Conservation (phyloP, 2,888 invertebrate genomes). For the Diabrotica balteata region DNA sequence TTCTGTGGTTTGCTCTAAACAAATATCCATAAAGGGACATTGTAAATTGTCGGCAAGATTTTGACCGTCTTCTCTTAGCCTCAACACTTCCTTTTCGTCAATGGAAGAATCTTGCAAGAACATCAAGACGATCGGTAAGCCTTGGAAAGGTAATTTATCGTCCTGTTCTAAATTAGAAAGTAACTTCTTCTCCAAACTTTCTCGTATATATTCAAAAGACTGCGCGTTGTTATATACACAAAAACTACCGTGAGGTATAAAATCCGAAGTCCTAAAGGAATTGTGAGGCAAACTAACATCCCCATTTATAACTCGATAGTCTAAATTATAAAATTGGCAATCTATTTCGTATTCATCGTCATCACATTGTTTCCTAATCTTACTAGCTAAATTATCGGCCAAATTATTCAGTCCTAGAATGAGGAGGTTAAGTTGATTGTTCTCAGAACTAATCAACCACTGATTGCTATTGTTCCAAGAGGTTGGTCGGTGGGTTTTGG, state of each 20-base stretch:
- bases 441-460: slow-evolving; percentile 71
- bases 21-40: slow-evolving; percentile 85
- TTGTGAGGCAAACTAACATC: slow-evolving; percentile 83
- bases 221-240: slow-evolving; percentile 91
- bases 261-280: slow-evolving; percentile 83
- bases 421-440: slow-evolving; percentile 83
- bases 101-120: slow-evolving; percentile 85
- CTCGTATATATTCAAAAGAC: slow-evolving; percentile 89
- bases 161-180: slow-evolving; percentile 89
- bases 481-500: slow-evolving; percentile 70
- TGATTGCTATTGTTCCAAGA: slow-evolving; percentile 71
- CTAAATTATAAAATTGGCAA: slow-evolving; percentile 80
- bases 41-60: slow-evolving; percentile 87
- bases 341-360: slow-evolving; percentile 85
- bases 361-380: slow-evolving; percentile 85
- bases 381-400: slow-evolving; percentile 85
- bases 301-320: slow-evolving; percentile 86
- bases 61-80: slow-evolving; percentile 88
- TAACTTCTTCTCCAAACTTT: slow-evolving; percentile 89
- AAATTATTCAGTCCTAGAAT: slow-evolving; percentile 87
- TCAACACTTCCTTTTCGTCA: slow-evolving; percentile 84
- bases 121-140: slow-evolving; percentile 88
- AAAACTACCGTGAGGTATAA: slow-evolving; percentile 89
- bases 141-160: slow-evolving; percentile 85
- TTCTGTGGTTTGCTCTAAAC: slow-evolving; percentile 71